These are phyloP conservation scores for Yponomeuta malinellus DNA, from an alignment of 2,888 invertebrate genomes.

Conservation along the genomic window DNA sequence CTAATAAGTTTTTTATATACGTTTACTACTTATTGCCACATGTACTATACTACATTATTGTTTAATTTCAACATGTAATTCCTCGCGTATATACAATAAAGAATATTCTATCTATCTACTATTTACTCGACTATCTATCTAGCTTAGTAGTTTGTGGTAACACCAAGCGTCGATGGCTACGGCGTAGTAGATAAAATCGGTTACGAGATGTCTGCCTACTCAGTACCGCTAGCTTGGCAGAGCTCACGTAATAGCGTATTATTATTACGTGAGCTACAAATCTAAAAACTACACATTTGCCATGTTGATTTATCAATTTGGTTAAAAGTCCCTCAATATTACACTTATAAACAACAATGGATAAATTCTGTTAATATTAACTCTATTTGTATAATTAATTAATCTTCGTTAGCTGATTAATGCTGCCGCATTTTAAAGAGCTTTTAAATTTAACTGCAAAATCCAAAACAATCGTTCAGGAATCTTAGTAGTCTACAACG, in stretches of 20 bases:
- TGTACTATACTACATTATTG: no score
- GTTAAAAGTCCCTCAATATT: background rate
- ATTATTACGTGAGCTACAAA: background rate
- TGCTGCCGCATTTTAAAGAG: background rate
- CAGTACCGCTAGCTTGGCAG: background rate
- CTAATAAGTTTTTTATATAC: no score
- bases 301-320: background rate
- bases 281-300: no score
- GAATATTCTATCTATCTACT: no score
- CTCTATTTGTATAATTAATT: background rate
- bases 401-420: background rate
- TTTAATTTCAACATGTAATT: no score
- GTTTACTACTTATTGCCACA: no score
- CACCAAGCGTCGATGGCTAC: background rate
- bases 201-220: background rate
- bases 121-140: no score
- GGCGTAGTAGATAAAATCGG: background rate
- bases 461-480: background rate
- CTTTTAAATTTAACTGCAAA: background rate
- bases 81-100: no score
- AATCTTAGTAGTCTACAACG: background rate
- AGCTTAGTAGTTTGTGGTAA: background rate
- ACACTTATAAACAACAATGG: background rate
- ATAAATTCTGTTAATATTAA: background rate
- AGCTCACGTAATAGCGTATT: background rate